Base-by-base conservation (phyloP, 64 coral and sea anemone species). In the Montipora cactus region DNA sequence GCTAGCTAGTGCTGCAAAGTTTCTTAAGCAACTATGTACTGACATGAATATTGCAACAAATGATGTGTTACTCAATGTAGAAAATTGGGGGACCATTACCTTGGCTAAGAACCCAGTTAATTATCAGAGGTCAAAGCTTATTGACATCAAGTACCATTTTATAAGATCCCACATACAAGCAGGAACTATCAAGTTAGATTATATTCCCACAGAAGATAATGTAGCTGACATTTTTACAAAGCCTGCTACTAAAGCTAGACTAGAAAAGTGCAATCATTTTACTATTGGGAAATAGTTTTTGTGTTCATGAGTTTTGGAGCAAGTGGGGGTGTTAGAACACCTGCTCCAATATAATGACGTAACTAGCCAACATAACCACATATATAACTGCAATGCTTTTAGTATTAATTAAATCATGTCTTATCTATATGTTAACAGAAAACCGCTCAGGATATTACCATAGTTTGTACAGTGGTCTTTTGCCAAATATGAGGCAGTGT, bases 1-100 rank as follows among this genome's bases (percentile, higher is more conserved):
- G 68, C 48, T 86, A 85, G 81, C 81, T 68, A 85, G 44, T 71
- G 81, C 81, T 85, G 12, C 81, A 85, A 85, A 85, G 14, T 85
- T 85, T 69, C 16, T 85, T 13, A 67, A 69, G 25, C 58, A 85
- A 71, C 4, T 85, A 5, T 85, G 81, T 71, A 85, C 1, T 1
- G 62, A 85, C 37, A 68, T 85, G 81, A 49, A 71, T 7, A 85
- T 85, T 68, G 11, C 14, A 6, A 47, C 21, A 67, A 58, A 68
- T 50, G 55, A 81, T 73, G 83, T 87, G 7, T 7, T 87, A 70
- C 48, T 87, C 16, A 3, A 87, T 66, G 83, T 71, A 87, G 83
- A 87, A 4, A 28, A 74, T 74, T 48, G 52, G 66, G 47, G 68
- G 46, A 10, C 67, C 0, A 73, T 57, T 25, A 74, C 22, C 6